Conservation (phyloP, 2,113 vertebrate genomes). For the Anolis sagrei region DNA sequence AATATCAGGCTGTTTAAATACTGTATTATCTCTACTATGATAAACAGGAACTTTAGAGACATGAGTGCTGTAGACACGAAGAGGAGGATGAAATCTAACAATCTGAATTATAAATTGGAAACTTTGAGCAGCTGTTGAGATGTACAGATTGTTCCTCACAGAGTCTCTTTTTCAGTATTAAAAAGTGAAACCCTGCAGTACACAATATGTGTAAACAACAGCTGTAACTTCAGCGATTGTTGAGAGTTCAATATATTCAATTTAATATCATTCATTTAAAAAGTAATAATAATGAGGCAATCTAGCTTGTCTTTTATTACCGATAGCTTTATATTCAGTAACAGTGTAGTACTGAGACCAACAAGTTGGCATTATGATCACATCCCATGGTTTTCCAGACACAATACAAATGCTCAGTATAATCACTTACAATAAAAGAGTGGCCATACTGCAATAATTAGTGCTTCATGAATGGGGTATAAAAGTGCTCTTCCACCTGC, state of each 20-base stretch:
- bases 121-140: constrained; percentile 35
- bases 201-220: constrained; percentile 31
- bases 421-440: constrained; percentile 45
- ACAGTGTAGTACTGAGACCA: constrained; percentile 37
- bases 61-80: constrained; percentile 28
- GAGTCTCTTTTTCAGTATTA: constrained; percentile 25
- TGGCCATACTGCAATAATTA: constrained; percentile 28
- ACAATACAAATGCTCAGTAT: constrained; percentile 41
- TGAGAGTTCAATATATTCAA: neutral
- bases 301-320: constrained; percentile 5
- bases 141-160: constrained; percentile 42
- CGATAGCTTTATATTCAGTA: constrained; percentile 34
- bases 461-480: constrained; percentile 12
- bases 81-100: constrained; percentile 13
- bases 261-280: constrained; percentile 17
- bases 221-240: constrained; percentile 36
- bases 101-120: constrained; percentile 25
- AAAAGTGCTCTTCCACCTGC: constrained; percentile 27
- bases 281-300: constrained; percentile 26
- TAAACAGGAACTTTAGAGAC: constrained; percentile 22
- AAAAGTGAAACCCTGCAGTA: constrained; percentile 17
- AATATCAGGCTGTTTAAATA: neutral
- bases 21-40: constrained; percentile 19
- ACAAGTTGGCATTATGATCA: constrained; percentile 41
- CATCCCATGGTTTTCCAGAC: constrained; percentile 29